Evolutionary conservation across 2,888 invertebrate species (phyloP).

Genomic region (Silvanus unidentatus): DNA sequence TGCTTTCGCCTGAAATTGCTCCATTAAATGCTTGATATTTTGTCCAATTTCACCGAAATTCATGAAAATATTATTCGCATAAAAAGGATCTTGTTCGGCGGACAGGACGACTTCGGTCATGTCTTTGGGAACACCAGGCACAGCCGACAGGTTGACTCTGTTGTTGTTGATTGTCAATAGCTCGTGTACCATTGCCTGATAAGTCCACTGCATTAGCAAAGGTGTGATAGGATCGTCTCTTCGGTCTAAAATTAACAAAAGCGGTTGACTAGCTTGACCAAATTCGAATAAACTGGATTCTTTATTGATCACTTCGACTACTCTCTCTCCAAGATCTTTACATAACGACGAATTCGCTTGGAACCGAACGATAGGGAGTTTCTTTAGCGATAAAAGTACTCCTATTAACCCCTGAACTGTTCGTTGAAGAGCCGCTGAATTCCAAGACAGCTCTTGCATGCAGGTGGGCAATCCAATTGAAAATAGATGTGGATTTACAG

Average conservation of each 20-base stretch:
- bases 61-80: constrained; percentile 85
- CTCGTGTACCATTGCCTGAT: constrained; percentile 99
- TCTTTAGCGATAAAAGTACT: constrained; percentile 82
- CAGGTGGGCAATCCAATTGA: constrained; percentile 70
- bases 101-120: constrained; percentile 89
- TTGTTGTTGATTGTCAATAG: constrained; percentile 88
- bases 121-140: constrained; percentile 82
- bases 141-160: constrained; percentile 80
- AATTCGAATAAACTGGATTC: constrained; percentile 86
- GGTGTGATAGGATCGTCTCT: constrained; percentile 95
- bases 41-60: constrained; percentile 99
- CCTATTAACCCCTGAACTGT: constrained; percentile 81
- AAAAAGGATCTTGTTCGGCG: constrained; percentile 96
- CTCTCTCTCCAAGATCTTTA: constrained; percentile 75
- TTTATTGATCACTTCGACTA: constrained; percentile 78
- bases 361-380: constrained; percentile 83
- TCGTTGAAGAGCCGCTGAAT: constrained; percentile 68
- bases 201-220: constrained; percentile 95
- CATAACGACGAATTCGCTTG: constrained; percentile 82
- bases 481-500: constrained; percentile 88
- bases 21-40: constrained; percentile 94
- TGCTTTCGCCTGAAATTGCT: constrained; percentile 85
- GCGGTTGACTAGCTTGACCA: constrained; percentile 67
- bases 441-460: constrained; percentile 62
- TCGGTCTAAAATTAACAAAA: constrained; percentile 86